Evolutionary conservation across 2,797 vertebrate genomes (phyloP), one percentile per base, ranked within the genome.

Genomic region (Gymnothorax reevesii): DNA sequence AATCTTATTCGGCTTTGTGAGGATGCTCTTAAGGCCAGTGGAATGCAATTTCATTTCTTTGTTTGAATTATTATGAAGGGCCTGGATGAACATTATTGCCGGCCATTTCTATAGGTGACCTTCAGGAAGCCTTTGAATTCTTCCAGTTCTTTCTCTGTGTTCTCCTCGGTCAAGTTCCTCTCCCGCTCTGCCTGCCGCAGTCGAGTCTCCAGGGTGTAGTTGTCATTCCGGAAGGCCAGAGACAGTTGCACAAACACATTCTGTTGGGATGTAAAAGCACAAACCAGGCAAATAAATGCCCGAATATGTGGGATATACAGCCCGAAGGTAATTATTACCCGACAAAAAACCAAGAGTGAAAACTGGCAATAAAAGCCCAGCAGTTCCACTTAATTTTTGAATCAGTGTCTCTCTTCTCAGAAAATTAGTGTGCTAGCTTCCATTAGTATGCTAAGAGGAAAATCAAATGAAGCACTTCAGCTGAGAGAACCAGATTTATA

Each of bases 201-300:
- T 89, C 99, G 96, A 20, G 97, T 97, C 93, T 99, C 98, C 93
- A 99, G 94, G 7, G 98, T 99, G 90, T 99, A 99, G 93, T 97
- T 99, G 94, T 99, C 99, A 83, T 99, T 99, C 90, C 98, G 98
- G 95, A 97, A 99, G 20, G 99, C 99, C 94, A 99, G 95, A 75
- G 99, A 99, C 90, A 99, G 97, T 93, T 99, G 99, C 88, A 99
- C 94, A 91, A 99, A 99, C 22, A 98, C 98, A 66, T 98, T 99
- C 99, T 99, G 95, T 27, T 5, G 91, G 88, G 57, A 91, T 91
- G 60, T 52, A 52, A 52, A 52, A 10, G 52, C 9, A 66, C 20
- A 62, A 9, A 7, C 52, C 52, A 22, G 20, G 52, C 1, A 17
- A 55, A 52, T 55, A 8, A 77, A 49, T 52, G 42, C 49, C 55